These are phyloP conservation scores for Labeo rohita DNA, from an alignment of 2,113 vertebrate genomes.

Conservation along the genomic window DNA sequence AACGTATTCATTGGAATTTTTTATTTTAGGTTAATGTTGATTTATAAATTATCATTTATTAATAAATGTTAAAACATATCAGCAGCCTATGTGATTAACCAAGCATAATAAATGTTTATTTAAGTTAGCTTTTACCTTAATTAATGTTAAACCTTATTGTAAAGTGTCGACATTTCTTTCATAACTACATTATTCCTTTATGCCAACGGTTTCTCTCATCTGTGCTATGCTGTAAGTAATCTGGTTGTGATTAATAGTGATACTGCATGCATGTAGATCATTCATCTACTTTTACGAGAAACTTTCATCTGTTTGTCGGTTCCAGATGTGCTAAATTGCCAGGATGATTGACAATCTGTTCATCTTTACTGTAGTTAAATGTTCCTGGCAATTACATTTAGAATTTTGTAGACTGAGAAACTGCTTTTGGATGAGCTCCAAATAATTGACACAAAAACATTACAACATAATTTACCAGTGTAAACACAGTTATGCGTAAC, in stretches of 20 bases:
- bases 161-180: not conserved
- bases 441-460: not conserved
- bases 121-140: not conserved
- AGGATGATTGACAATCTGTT: not conserved
- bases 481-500: not conserved
- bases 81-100: not conserved
- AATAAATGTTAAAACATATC: no score
- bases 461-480: not conserved
- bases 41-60: no score
- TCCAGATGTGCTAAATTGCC: not conserved
- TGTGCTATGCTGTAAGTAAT: not conserved
- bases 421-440: not conserved
- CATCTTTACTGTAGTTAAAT: not conserved
- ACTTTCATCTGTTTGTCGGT: conserved; percentile 4
- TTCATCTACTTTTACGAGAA: not conserved
- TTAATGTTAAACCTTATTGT: not conserved
- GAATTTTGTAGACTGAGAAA: conserved; percentile 1
- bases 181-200: not conserved
- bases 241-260: not conserved
- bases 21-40: not conserved
- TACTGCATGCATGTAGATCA: not conserved
- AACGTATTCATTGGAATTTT: not conserved
- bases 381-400: not conserved
- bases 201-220: not conserved
- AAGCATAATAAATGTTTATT: not conserved